phyloP scores from a whole-genome alignment of 2,888 invertebrate genomes.

The Cataglyphis livida region DNA sequence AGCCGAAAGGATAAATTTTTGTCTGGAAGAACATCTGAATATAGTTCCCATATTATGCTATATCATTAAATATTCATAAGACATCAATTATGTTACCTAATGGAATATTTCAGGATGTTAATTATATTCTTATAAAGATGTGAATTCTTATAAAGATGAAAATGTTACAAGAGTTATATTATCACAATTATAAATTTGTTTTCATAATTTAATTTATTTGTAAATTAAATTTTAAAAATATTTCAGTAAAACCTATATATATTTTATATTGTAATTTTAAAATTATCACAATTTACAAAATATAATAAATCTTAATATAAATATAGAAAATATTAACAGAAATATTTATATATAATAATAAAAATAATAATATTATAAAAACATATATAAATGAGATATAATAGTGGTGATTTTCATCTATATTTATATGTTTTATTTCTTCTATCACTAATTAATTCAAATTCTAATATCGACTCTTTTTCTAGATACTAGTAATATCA shows the following conservation, averaged over 20 bases:
- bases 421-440: not conserved
- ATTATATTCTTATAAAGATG: not conserved
- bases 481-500: not conserved
- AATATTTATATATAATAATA: not conserved
- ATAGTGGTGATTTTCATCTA: not conserved
- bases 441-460: not conserved
- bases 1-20: not conserved
- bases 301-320: not conserved
- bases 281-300: slow-evolving; percentile 1
- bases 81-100: slow-evolving; percentile 16
- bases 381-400: not conserved
- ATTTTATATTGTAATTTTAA: not conserved
- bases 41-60: not conserved
- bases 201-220: not conserved
- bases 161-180: not conserved
- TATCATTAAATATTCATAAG: slow-evolving; percentile 30
- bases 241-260: not conserved
- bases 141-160: not conserved
- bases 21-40: not conserved
- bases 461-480: not conserved
- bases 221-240: not conserved
- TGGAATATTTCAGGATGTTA: not conserved
- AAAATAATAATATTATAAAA: not conserved
- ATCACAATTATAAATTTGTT: not conserved
- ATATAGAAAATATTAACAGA: not conserved